Percentiles rank a stretch among this genome's conserved stretches.
Conservation (phyloP, 2,888 invertebrate species). For the Rhodophaea formosa region DNA sequence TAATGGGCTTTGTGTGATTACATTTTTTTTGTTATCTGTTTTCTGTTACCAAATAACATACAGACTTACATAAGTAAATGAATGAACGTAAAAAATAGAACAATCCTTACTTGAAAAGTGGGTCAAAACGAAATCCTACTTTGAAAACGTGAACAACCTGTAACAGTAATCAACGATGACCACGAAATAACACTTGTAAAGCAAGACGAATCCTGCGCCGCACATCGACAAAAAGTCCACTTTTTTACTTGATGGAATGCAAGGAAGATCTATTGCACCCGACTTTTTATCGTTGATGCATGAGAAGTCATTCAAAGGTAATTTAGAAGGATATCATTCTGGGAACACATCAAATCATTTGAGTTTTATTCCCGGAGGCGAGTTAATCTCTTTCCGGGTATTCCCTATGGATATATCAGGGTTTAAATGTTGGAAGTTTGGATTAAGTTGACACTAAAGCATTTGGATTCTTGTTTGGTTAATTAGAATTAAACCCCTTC, state of each 20-base stretch:
- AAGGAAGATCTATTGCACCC: conserved; percentile 23
- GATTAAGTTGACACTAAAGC: no score
- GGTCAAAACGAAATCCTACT: neutral
- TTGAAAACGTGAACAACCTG: conserved; percentile 37
- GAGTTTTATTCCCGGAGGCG: neutral
- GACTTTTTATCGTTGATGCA: conserved; percentile 11
- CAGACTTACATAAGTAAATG: no score
- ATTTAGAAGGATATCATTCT: conserved; percentile 13
- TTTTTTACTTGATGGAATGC: conserved; percentile 29
- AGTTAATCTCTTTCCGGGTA: neutral
- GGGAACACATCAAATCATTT: conserved; percentile 1
- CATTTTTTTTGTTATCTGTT: no score
- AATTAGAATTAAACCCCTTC: no score
- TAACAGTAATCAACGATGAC: conserved; percentile 41
- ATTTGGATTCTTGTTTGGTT: no score
- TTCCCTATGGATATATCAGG: no score
- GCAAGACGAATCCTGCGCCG: conserved; percentile 66
- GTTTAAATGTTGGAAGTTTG: neutral
- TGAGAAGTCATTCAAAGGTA: conserved; percentile 17
- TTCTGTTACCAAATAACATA: no score
- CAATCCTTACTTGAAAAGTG: no score
- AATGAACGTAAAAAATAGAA: no score
- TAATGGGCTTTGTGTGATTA: no score
- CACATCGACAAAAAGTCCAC: conserved; percentile 31
- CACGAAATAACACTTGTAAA: conserved; percentile 59